Base-by-base conservation (phyloP, 2,888 invertebrate species). In the Coleophora flavipennella region DNA sequence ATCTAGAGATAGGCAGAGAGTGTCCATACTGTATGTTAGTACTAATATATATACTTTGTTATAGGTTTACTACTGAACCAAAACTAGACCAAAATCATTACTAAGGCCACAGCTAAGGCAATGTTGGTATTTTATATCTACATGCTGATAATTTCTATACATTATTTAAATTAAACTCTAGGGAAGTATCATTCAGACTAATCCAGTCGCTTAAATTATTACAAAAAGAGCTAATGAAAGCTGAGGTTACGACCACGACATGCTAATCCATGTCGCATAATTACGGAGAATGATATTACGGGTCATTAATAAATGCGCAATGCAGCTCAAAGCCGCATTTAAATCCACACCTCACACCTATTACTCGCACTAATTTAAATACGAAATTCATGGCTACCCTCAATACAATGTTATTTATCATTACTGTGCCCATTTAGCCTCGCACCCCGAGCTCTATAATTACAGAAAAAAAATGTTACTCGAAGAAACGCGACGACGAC, bases 371-470 rank as follows among this genome's bases (percentile, higher is more conserved):
- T 78, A 80, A 85, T 85, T 84, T 83, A 74, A 84, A 85, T 85
- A 83, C 69, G 65, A 81, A 84, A 81, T 83, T 78, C 76, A 76
- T 76, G 71, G 67, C 69, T 71, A 62, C 66, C 69, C 73, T 65
- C 75, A 66, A 76, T 77, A 78, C 72, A 73, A 72, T 74, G 77
- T 78, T 81, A 81, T 81, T 80, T 78, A 79, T 84, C 80, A 84
- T 81, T 80, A 79, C 67, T 54, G 53, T 70, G 63, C 68, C 77
- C 79, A 81, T 84, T 84, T 83, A 80, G 66, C 71, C 73, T 69
- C 68, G 68, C 81, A 66, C 81, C 75, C 10, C 66, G 62, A 57
- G 55, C 68, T 69, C 70, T 78, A 66, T 84, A 83, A 84, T 84
- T 84, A 84, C 74, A 69, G 56, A 56, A 65, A 71, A 81, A 79